Evolutionary conservation across 2,113 vertebrate genomes (phyloP).

Genomic region (Camarhynchus parvulus): DNA sequence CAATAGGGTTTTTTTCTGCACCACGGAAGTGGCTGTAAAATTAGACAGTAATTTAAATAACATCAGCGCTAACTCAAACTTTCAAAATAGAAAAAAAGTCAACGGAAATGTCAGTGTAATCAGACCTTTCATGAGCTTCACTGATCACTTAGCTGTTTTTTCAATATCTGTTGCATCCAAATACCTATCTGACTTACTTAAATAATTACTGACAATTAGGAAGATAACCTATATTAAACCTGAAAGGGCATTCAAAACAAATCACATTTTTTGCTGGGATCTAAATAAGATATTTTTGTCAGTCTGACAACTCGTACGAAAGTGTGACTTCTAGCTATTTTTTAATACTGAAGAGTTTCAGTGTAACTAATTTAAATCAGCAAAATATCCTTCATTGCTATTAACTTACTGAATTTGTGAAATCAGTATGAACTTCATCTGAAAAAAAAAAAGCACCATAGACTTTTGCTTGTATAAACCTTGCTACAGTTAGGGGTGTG

Average conservation of each 20-base stretch:
- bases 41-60: neutral
- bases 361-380: neutral
- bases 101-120: neutral
- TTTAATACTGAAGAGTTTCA: neutral
- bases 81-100: neutral
- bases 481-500: neutral
- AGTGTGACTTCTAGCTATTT: neutral
- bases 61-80: neutral
- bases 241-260: neutral
- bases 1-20: neutral
- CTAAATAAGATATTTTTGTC: neutral
- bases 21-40: neutral
- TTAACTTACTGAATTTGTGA: neutral
- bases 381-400: neutral
- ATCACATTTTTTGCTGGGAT: neutral
- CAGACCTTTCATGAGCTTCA: neutral
- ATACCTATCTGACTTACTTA: neutral
- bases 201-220: neutral
- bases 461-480: neutral
- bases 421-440: neutral
- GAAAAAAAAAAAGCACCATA: fast-evolving
- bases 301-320: neutral
- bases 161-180: neutral
- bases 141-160: neutral
- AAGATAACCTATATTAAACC: neutral